phyloP scores from a whole-genome alignment of 2,797 vertebrate genomes.

The Sphenopsis melanotis region DNA sequence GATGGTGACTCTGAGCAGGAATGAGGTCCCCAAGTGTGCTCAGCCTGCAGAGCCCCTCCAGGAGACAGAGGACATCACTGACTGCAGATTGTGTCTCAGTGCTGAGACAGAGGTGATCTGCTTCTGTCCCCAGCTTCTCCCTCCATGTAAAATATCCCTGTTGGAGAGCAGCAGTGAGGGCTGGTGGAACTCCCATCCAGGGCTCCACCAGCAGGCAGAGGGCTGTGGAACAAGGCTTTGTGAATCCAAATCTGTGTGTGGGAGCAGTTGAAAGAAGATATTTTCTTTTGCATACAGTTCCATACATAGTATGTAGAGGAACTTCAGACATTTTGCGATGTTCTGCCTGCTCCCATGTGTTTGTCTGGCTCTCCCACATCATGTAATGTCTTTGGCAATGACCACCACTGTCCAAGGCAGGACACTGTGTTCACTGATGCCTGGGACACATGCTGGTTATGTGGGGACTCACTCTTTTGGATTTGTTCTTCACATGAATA shows the following conservation, averaged over 20 bases:
- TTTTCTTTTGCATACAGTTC: neutral
- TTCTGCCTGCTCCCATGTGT: neutral
- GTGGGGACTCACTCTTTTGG: neutral
- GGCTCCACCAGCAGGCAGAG: neutral
- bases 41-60: neutral
- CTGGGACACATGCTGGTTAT: neutral
- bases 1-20: neutral
- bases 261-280: neutral
- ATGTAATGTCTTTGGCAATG: neutral
- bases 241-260: neutral
- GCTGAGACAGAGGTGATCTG: neutral
- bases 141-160: accelerated
- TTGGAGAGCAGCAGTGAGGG: neutral
- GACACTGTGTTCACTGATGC: neutral
- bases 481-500: neutral
- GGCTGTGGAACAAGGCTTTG: neutral
- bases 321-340: neutral
- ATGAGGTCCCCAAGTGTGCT: neutral
- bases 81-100: neutral
- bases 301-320: neutral
- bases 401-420: neutral
- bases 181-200: neutral
- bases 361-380: neutral
- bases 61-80: neutral
- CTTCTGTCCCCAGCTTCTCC: neutral